Conservation (phyloP, 2,797 vertebrate genomes). For the Danio aesculapii region DNA sequence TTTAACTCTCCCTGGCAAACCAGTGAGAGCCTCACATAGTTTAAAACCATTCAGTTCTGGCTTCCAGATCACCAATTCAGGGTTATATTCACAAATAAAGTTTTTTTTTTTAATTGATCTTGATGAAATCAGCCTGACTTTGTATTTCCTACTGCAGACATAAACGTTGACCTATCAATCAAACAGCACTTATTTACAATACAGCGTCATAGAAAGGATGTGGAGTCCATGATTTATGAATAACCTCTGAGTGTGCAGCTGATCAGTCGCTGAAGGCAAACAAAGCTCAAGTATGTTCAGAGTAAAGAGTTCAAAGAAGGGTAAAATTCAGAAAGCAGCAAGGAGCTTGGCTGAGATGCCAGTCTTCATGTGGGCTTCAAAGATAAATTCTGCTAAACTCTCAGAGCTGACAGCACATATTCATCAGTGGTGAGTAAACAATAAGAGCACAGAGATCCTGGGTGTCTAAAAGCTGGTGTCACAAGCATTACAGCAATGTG, state of each 20-base stretch:
- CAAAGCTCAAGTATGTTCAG: background rate
- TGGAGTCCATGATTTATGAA: constrained; percentile 26
- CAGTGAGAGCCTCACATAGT: background rate
- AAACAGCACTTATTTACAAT: background rate
- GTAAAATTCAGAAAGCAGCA: constrained; percentile 32
- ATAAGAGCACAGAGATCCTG: constrained; percentile 27
- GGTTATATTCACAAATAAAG: background rate
- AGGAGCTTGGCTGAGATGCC: constrained; percentile 10
- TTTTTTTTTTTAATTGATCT: background rate
- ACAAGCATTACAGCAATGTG: constrained; percentile 34
- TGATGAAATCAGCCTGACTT: constrained; percentile 1
- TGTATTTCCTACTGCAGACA: background rate
- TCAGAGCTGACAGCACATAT: constrained; percentile 30
- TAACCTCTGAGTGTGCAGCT: constrained; percentile 2
- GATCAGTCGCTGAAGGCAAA: constrained; percentile 5
- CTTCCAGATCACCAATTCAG: background rate
- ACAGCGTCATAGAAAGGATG: background rate
- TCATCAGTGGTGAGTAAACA: constrained; percentile 46
- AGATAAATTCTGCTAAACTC: constrained; percentile 36
- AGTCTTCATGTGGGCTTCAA: constrained; percentile 56
- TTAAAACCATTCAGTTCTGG: background rate
- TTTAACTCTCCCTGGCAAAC: background rate
- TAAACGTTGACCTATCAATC: constrained; percentile 3
- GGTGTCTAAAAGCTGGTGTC: constrained; percentile 27
- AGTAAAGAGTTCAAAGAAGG: constrained; percentile 23